These are phyloP conservation scores for Stegophylla sp. DNA, from an alignment of 2,888 invertebrate species.

Conservation along the genomic window DNA sequence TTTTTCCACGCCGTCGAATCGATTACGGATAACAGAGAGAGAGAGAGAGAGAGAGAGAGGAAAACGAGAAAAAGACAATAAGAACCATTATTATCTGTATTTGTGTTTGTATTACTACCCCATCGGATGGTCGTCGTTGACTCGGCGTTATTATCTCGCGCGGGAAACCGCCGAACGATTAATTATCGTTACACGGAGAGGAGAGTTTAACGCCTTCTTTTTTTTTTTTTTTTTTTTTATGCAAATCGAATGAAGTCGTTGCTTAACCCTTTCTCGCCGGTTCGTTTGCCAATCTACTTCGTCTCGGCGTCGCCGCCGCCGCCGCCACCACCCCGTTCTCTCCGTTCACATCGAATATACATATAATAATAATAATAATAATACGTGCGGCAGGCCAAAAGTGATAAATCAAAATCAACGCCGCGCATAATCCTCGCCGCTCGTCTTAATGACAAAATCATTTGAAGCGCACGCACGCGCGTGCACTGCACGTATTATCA, in stretches of 20 bases:
- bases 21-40: constrained; percentile 1
- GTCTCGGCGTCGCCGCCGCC: neutral
- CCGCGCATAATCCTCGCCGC: constrained; percentile 25
- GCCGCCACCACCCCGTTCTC: no score
- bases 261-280: constrained; percentile 49
- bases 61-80: neutral
- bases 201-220: constrained; percentile 25
- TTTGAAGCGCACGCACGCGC: constrained; percentile 15
- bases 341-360: no score
- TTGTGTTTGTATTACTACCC: neutral
- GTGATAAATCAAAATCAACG: constrained; percentile 57
- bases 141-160: constrained; percentile 33
- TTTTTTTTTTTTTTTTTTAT: constrained; percentile 8
- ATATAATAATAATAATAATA: no score
- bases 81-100: neutral
- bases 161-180: constrained; percentile 25
- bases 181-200: constrained; percentile 39
- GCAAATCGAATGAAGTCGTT: constrained; percentile 53
- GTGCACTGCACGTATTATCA: neutral
- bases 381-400: constrained; percentile 29
- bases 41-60: neutral
- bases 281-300: neutral
- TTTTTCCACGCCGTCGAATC: constrained; percentile 28
- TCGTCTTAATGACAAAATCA: constrained; percentile 56
- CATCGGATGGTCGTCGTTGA: neutral